Evolutionary conservation across 2,797 vertebrate species (phyloP).

Genomic region (Anableps anableps): DNA sequence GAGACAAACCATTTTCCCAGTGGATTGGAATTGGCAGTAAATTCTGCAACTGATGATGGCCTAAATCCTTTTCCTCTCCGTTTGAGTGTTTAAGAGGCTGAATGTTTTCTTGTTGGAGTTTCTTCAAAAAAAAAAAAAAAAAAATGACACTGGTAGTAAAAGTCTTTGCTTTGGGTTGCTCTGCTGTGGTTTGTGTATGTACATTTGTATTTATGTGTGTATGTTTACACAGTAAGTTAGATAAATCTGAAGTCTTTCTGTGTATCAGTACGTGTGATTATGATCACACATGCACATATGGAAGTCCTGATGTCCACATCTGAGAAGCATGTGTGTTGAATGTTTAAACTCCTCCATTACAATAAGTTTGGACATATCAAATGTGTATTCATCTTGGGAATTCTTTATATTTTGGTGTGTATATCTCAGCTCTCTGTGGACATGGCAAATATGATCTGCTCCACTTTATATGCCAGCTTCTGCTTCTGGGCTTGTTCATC

Average conservation of each 20-base stretch:
- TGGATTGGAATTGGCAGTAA: constrained; percentile 49
- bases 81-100: constrained; percentile 46
- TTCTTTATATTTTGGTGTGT: constrained; percentile 8
- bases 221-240: constrained; percentile 63
- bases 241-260: constrained; percentile 37
- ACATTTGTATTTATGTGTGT: constrained; percentile 39
- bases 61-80: constrained; percentile 43
- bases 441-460: constrained; percentile 93
- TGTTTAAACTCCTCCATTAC: constrained; percentile 11
- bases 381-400: constrained; percentile 12
- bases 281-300: constrained; percentile 12
- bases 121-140: constrained; percentile 39
- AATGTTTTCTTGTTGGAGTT: constrained; percentile 57
- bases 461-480: constrained; percentile 93
- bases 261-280: constrained; percentile 12
- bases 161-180: constrained; percentile 65
- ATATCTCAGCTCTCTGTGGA: constrained; percentile 91
- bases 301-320: constrained; percentile 17
- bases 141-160: constrained; percentile 61
- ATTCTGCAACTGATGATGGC: constrained; percentile 49
- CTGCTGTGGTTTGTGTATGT: constrained; percentile 51
- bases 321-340: constrained; percentile 12
- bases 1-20: constrained; percentile 60
- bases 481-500: constrained; percentile 94
- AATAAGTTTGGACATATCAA: neutral